Evolutionary conservation across 2,797 vertebrate genomes (phyloP).

Genomic region (Eupleurogrammus muticus): DNA sequence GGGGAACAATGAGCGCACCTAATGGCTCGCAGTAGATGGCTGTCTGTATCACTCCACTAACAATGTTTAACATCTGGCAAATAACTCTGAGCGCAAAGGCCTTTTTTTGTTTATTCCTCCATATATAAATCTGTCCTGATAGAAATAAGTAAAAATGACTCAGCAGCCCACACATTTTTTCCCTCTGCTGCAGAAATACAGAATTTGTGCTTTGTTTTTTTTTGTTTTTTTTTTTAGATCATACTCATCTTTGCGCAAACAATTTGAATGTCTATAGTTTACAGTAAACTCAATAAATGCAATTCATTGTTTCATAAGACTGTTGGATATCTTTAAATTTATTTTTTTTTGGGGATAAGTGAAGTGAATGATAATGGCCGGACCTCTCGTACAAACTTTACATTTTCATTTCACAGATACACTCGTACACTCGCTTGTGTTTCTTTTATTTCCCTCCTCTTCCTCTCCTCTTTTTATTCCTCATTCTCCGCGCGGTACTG

Average conservation of each 20-base stretch:
- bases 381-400: slow-evolving; percentile 8
- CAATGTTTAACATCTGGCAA: slow-evolving; percentile 44
- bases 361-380: slow-evolving; percentile 10
- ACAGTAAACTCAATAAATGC: slow-evolving; percentile 15
- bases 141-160: slow-evolving; percentile 26
- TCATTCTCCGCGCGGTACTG: slow-evolving; percentile 18
- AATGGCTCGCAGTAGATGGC: slow-evolving; percentile 19
- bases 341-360: slow-evolving; percentile 8
- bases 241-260: slow-evolving; percentile 18
- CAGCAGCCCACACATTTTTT: slow-evolving; percentile 14
- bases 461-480: background rate
- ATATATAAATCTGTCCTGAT: slow-evolving; percentile 20
- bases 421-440: background rate
- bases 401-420: slow-evolving; percentile 3
- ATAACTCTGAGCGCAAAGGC: slow-evolving; percentile 9
- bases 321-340: slow-evolving; percentile 24
- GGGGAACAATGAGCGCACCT: slow-evolving; percentile 44
- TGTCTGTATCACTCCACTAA: slow-evolving; percentile 28
- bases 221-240: background rate
- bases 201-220: background rate
- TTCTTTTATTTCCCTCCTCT: slow-evolving; percentile 5
- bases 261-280: slow-evolving; percentile 1
- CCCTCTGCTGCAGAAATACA: background rate
- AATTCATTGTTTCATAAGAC: slow-evolving; percentile 5
- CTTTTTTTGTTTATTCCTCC: background rate